Conservation (phyloP, 2,797 vertebrate genomes). For the Xenentodon cancila region DNA sequence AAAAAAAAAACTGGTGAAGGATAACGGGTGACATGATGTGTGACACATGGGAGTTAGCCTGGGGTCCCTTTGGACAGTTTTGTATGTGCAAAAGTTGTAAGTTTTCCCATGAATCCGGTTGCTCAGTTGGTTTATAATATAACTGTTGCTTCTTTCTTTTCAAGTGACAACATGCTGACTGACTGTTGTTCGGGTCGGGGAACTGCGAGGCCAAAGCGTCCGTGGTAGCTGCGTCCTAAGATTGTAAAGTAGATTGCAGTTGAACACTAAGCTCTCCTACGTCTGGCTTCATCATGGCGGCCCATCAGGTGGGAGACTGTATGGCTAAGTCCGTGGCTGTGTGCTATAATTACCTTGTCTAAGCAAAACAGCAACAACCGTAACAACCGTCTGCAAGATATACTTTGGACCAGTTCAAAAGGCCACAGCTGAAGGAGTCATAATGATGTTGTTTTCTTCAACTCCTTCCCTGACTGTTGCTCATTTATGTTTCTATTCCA, state of each 20-base stretch:
- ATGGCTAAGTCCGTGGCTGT: slow-evolving; percentile 41
- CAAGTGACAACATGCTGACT: background rate
- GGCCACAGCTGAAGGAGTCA: slow-evolving; percentile 44
- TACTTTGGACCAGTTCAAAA: slow-evolving; percentile 60
- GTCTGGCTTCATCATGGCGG: slow-evolving; percentile 36
- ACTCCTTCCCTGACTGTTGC: slow-evolving; percentile 32
- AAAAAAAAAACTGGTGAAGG: no score
- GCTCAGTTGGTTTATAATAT: background rate
- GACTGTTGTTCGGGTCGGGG: background rate
- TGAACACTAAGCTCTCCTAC: slow-evolving; percentile 20
- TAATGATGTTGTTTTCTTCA: slow-evolving; percentile 69
- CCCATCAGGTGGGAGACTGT: slow-evolving; percentile 47
- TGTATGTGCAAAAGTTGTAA: background rate
- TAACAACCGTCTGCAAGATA: slow-evolving; percentile 59
- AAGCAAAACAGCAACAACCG: slow-evolving; percentile 53
- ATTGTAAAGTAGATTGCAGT: slow-evolving; percentile 35
- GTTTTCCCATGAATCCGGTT: background rate
- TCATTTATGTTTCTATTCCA: slow-evolving; percentile 37
- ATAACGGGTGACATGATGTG: background rate
- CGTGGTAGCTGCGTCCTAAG: slow-evolving; percentile 4
- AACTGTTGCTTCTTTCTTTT: background rate
- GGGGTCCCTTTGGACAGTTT: background rate
- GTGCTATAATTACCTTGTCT: slow-evolving; percentile 68
- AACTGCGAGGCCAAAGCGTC: background rate
- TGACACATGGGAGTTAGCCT: no score